These are phyloP conservation scores for Sorex maritimensis DNA, from an alignment of 2,797 vertebrate species.

Conservation along the genomic window DNA sequence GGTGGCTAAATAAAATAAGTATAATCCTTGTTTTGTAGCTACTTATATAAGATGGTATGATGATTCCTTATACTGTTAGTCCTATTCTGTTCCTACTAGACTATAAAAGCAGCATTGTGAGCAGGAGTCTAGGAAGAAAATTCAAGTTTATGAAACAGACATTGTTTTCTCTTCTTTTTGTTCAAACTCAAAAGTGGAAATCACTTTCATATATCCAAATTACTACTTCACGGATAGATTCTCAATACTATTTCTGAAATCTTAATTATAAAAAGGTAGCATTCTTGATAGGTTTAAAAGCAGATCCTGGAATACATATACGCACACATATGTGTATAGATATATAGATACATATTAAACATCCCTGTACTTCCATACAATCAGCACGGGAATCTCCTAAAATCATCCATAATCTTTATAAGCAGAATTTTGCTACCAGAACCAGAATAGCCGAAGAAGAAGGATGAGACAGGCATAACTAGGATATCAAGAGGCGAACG, in stretches of 20 bases:
- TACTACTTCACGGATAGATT: slow-evolving; percentile 2
- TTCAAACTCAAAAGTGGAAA: slow-evolving; percentile 55
- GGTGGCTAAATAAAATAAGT: slow-evolving; percentile 1
- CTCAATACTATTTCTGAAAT: not conserved
- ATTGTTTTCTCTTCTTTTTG: slow-evolving; percentile 46
- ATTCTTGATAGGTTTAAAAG: slow-evolving; percentile 47
- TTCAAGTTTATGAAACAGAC: slow-evolving; percentile 49
- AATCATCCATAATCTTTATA: slow-evolving; percentile 61
- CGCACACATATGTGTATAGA: not conserved
- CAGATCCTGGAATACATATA: slow-evolving; percentile 51
- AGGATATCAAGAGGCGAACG: not conserved
- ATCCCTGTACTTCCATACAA: slow-evolving; percentile 43
- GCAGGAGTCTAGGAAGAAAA: slow-evolving; percentile 64
- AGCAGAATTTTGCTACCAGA: slow-evolving; percentile 51
- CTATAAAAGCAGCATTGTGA: slow-evolving; percentile 24
- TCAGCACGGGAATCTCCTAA: slow-evolving; percentile 42
- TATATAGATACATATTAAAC: not conserved
- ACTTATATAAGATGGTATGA: not conserved
- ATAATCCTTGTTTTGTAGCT: slow-evolving; percentile 48
- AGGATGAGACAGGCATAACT: not conserved
- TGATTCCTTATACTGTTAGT: slow-evolving; percentile 55
- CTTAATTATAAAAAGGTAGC: too few species aligned
- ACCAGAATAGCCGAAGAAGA: not conserved
- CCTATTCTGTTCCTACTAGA: slow-evolving; percentile 1
- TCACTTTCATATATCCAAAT: slow-evolving; percentile 27